Evolutionary conservation across 1,140 invertebrate genomes (phyloP), one percentile per base, ranked within the genome.

Genomic region (Aphaenogaster rudis): DNA sequence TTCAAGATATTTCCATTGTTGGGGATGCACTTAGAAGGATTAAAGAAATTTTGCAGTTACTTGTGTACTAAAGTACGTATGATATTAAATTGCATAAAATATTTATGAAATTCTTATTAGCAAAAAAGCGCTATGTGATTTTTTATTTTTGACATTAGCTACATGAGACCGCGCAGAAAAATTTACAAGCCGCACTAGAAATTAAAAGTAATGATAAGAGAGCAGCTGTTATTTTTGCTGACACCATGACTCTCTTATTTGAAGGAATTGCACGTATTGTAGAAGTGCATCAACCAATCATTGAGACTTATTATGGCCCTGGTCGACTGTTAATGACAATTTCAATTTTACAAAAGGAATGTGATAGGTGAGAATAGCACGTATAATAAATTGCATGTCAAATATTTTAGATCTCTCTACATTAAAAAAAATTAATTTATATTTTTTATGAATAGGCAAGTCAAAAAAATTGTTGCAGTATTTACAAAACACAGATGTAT

Each of bases 1-100:
- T 99, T 99, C 94, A 99, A 99, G 95, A 97, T 99, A 92, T 99
- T 99, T 95, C 99, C 99, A 2, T 96, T 99, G 36, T 96, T 99
- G 5, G 98, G 98, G 61, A 97, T 99, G 95, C 98, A 99, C 88
- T 97, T 98, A 63, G 98, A 98, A 93, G 99, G 99, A 0, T 96
- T 99, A 2, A 97, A 97, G 85, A 97, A 99, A 92, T 99, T 99
- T 94, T 98, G 98, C n/a, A 96, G 96, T 33, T 99, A 99, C 95
- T 96, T 99, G 3, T 98, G 98, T 91, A 96, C 97, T 8, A 98
- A 99, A 96, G 97, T 93, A 93, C 17, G 15, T 71, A 48, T 57
- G 6, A 36, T 6, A 21, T n/a, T 28, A 28, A 28, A 61, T 36
- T 61, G 1, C 45, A 17, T 33, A 11, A 48, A 21, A 21, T 87